Base-by-base conservation (phyloP, 2,888 invertebrate species). In the Tachina fera region DNA sequence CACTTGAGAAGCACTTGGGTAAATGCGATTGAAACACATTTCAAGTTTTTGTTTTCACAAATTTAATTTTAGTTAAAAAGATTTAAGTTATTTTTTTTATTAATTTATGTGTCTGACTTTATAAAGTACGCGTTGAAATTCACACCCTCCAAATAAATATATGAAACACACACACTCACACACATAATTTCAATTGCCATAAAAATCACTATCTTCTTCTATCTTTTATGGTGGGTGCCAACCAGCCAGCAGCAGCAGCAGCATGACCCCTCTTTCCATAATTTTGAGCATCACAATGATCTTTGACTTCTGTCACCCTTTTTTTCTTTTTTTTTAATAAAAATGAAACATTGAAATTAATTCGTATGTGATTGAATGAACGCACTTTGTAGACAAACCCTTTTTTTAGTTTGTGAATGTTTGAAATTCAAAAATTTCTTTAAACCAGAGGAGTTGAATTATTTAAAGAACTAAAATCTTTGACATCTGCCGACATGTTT, bases 401-500 rank as follows among this genome's bases (percentile, higher is more conserved):
- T n/a, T 67, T 58, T 53, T 51, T n/a, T 51, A 3, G 49, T 10
- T 49, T 41, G 16, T 16, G 11, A 45, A 13, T 72, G 71, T 31
- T 49, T 61, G 11, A 14, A 22, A 3, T 74, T 49, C 1, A 61
- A 65, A 65, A 45, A 51, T 85, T 51, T 43, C 43, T n/a, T 22
- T n/a, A 41, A 61, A 60, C 65, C 31, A 49, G 51, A 60, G 58
- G 31, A 80, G 31, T 67, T 67, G 47, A 74, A 67, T 60, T 65
- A 65, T 65, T 77, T 31, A 68, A 61, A 75, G 47, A 75, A 81
- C 14, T 61, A 22, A 70, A 53, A 77, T 60, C 83, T 83, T 89
- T 91, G 91, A 89, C 91, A 91, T 90, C 88, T 90, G 89, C 89
- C 89, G 89, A 90, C 89, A 90, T 89, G 89, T 81, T 90, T 89